Conservation (phyloP, 2,888 invertebrate species). For the Homarus gammarus region DNA sequence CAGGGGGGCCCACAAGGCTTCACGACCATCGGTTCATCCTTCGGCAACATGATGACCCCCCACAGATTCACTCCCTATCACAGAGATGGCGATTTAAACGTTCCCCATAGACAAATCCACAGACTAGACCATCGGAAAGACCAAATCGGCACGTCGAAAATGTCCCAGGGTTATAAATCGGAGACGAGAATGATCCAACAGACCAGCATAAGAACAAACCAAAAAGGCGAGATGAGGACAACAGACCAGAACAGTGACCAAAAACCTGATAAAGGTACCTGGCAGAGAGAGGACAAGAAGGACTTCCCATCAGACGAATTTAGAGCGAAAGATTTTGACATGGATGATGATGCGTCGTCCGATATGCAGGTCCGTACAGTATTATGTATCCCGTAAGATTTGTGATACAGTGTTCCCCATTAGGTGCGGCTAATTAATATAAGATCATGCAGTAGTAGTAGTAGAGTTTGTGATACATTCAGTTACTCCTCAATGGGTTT, state of each 20-base stretch:
- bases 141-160: constrained; percentile 27
- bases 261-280: background rate
- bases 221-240: background rate
- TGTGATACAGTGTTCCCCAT: too few relatives aligned
- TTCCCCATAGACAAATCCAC: background rate
- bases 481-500: too few relatives aligned
- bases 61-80: constrained; percentile 46
- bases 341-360: constrained; percentile 43
- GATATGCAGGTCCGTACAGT: constrained; percentile 47
- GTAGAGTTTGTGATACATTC: too few relatives aligned
- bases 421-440: too few relatives aligned
- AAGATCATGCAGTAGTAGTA: too few relatives aligned
- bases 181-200: constrained; percentile 27
- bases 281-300: background rate
- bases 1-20: constrained; percentile 19
- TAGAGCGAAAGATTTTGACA: constrained; percentile 17
- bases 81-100: constrained; percentile 13
- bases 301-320: constrained; percentile 32
- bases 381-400: too few relatives aligned
- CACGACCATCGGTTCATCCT: constrained; percentile 29
- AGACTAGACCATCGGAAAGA: constrained; percentile 29
- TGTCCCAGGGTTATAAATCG: constrained; percentile 25
- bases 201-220: background rate
- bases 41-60: constrained; percentile 20
- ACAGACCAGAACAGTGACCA: constrained; percentile 19